Conservation (phyloP, 2,113 vertebrate species). For the Corapipo altera region DNA sequence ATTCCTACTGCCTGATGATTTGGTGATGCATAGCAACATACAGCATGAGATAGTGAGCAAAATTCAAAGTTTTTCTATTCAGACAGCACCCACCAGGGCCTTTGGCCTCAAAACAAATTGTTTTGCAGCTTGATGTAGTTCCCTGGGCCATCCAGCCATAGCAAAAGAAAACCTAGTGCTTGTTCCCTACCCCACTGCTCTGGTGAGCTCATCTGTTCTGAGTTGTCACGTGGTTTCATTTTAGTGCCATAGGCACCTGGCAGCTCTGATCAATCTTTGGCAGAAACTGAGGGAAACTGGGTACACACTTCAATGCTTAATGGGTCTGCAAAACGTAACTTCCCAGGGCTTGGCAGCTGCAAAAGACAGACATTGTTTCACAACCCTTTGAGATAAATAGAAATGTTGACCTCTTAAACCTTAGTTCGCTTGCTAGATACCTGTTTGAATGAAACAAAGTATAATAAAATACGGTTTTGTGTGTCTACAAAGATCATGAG, state of each 20-base stretch:
- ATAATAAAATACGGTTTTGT: background rate
- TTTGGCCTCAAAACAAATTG: background rate
- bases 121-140: background rate
- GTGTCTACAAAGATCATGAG: background rate
- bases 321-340: background rate
- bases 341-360: conserved; percentile 27
- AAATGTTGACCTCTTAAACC: background rate
- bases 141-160: background rate
- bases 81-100: background rate
- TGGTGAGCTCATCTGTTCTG: conserved; percentile 4
- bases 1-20: background rate
- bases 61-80: background rate
- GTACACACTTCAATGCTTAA: background rate
- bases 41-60: background rate
- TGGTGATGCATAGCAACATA: background rate
- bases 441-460: background rate
- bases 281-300: background rate
- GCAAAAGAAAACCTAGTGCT: background rate
- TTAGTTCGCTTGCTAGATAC: background rate
- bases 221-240: background rate
- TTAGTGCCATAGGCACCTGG: background rate
- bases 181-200: background rate
- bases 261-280: background rate
- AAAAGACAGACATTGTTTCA: conserved; percentile 13
- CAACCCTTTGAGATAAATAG: background rate